Base-by-base conservation (phyloP, 2,797 vertebrate species). In the Loriculus beryllinus region DNA sequence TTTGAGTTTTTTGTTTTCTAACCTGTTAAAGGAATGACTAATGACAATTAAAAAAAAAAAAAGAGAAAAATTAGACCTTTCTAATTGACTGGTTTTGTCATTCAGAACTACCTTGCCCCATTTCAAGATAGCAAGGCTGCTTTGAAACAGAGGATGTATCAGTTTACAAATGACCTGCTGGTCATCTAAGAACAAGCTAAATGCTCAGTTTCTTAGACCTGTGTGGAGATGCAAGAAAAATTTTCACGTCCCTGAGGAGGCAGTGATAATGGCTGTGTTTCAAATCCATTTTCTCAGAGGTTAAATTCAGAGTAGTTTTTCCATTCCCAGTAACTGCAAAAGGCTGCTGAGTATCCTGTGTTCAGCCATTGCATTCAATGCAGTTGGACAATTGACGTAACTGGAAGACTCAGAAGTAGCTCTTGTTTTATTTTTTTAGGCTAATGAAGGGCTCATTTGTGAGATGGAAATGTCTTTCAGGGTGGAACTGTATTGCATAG, bases 21-120 rank as follows among this genome's bases (percentile, higher is more conserved):
- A 98, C 97, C 98, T 98, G 98, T 97, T 97, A 98, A 97, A 98
- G 97, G 97, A 98, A 98, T 98, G 97, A 94, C 68, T 89, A 92
- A 82, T 60, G 59, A 84, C 57, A 95, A 95, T 98, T 98, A 99
- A 98, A 99, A 98, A 65, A 68, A 42, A 98, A 39, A 29, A 62
- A 37, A 8, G 21, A 23, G 54, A 35, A 35, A 37, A 98, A 98
- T 92, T 82, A 95, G 82, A 98, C 98, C 97, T 99, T 99, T 99
- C 96, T 99, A 98, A 96, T 91, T 97, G 86, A 94, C 71, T 52
- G 86, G 25, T 92, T 90, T 86, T 93, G 23, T 97, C 51, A 93
- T 95, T 94, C 69, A 90, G 65, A 79, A 78, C 88, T 75, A 56
- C 68, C 87, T 97, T 90, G n/a, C 63, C 25, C 37, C 12, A 1